Percentiles rank a stretch among this genome's conserved stretches.
Conservation (phyloP, 2,113 vertebrate species). For the Peucedramus taeniatus region DNA sequence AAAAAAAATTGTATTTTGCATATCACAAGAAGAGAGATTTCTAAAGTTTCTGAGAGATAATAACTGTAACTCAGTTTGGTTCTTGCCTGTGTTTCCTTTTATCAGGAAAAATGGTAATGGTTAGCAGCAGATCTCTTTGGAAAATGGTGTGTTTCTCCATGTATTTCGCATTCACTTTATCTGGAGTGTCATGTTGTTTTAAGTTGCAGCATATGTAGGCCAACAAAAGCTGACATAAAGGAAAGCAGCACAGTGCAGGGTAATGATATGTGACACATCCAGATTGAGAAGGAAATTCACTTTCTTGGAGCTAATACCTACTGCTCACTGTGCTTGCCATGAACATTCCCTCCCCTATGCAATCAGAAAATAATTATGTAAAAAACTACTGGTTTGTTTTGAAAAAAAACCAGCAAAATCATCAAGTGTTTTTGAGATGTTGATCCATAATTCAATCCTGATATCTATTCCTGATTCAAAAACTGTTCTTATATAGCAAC, state of each 20-base stretch:
- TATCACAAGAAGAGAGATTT: background rate
- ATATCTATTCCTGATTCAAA: background rate
- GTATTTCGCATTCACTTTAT: background rate
- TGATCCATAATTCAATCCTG: background rate
- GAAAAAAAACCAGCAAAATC: background rate
- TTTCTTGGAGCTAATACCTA: background rate
- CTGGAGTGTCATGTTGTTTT: slow-evolving; percentile 28
- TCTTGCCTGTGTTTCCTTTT: background rate
- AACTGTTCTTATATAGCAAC: background rate
- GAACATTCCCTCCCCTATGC: background rate
- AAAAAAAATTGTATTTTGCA: background rate
- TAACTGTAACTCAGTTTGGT: background rate
- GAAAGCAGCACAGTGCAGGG: background rate
- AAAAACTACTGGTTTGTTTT: background rate
- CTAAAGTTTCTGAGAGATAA: background rate
- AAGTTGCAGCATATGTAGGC: slow-evolving; percentile 52
- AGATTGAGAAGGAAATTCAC: background rate
- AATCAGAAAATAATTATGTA: background rate
- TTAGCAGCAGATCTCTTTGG: background rate
- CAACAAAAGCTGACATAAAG: slow-evolving; percentile 40
- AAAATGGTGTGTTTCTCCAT: background rate
- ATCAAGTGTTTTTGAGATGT: background rate
- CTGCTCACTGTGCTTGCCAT: background rate
- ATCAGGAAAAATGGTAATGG: background rate
- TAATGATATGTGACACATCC: slow-evolving; percentile 30